These are phyloP conservation scores for Austrofundulus limnaeus DNA, from an alignment of 2,113 vertebrate genomes.

Conservation along the genomic window DNA sequence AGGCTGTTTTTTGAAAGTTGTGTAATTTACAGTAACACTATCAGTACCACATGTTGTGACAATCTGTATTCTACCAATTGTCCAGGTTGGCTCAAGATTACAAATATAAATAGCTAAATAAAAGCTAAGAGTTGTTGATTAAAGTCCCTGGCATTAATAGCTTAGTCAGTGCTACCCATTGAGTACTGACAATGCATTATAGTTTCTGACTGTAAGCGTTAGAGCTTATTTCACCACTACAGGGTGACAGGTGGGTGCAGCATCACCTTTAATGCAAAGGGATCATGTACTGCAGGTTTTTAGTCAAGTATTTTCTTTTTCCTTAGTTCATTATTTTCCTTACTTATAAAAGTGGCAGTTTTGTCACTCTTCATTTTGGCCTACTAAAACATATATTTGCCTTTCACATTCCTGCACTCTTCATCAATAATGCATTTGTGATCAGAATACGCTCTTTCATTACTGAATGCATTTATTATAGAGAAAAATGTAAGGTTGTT, in stretches of 20 bases:
- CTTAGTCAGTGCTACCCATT: background rate
- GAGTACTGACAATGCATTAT: background rate
- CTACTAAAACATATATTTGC: background rate
- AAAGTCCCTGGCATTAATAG: background rate
- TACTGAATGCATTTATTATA: constrained; percentile 31
- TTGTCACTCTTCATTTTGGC: constrained; percentile 12
- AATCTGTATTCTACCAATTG: background rate
- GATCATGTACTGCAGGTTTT: background rate
- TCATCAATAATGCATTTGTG: constrained; percentile 29
- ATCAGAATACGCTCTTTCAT: constrained; percentile 23
- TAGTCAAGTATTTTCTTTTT: background rate
- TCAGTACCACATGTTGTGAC: background rate
- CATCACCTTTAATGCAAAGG: too few relatives aligned
- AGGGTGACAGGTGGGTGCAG: background rate
- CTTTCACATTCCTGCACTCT: constrained; percentile 19
- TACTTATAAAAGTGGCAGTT: background rate
- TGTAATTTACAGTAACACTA: background rate
- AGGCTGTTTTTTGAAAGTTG: background rate
- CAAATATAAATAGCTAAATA: background rate
- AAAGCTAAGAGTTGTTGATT: background rate
- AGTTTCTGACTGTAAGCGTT: background rate
- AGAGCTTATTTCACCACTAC: background rate
- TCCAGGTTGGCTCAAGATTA: background rate
- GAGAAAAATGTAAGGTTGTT: constrained; percentile 7
- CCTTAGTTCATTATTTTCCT: background rate